phyloP scores from a whole-genome alignment of 64 coral and sea anemone species.

The Anthopleura sola region DNA sequence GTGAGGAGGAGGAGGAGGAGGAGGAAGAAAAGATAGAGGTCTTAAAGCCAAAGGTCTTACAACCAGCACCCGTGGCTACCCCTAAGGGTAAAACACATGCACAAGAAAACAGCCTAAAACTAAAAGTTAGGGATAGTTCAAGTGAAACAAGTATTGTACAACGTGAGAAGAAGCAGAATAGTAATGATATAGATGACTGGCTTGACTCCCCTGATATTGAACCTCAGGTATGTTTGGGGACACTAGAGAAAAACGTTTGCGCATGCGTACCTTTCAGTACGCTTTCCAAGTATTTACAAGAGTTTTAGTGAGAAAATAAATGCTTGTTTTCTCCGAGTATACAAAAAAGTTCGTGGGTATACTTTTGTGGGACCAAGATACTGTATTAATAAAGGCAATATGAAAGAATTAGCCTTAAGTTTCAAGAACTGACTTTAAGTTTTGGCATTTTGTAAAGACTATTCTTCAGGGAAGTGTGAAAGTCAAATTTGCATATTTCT shows the following conservation, averaged over 20 bases:
- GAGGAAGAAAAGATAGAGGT: neutral
- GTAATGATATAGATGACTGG: constrained; percentile 70
- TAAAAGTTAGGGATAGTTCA: neutral
- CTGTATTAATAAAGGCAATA: too few species aligned
- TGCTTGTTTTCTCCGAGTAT: too few species aligned
- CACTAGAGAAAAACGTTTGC: neutral
- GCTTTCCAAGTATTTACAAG: too few species aligned
- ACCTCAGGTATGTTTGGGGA: constrained; percentile 33
- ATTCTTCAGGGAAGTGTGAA: too few species aligned
- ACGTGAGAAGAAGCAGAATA: neutral
- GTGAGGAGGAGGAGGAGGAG: constrained; percentile 58
- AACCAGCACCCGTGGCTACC: neutral
- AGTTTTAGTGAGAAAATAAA: too few species aligned
- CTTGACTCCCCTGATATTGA: constrained; percentile 75
- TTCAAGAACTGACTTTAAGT: too few species aligned
- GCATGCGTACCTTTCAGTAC: too few species aligned
- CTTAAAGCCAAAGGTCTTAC: neutral
- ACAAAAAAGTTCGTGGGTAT: too few species aligned
- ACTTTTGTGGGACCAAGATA: too few species aligned
- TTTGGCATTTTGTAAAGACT: too few species aligned
- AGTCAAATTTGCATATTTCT: too few species aligned
- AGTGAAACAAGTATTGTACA: neutral
- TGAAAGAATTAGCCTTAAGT: too few species aligned
- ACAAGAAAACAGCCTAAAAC: neutral
- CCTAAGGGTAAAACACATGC: neutral